Conservation (phyloP, 2,113 vertebrate genomes). For the Pica pica region DNA sequence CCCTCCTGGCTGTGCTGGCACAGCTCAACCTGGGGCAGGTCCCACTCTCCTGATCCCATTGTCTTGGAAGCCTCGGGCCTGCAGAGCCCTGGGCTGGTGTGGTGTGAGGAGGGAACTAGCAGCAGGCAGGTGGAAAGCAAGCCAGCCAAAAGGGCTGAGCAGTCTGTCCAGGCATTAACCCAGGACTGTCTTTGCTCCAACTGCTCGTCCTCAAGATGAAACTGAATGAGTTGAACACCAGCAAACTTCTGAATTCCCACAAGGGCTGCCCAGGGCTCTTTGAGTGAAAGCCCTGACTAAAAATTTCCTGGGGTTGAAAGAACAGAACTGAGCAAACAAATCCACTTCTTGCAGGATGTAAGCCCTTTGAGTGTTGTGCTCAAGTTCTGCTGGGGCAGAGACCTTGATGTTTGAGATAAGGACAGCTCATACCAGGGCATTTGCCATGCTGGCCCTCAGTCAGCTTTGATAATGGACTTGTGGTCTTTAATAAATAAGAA, state of each 20-base stretch:
- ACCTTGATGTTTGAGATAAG: conserved; percentile 23
- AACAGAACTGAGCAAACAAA: neutral
- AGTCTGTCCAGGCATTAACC: neutral
- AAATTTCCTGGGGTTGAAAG: neutral
- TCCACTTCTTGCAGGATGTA: neutral
- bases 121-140: neutral
- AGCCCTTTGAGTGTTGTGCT: neutral
- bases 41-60: fast-evolving
- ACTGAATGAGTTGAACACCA: neutral
- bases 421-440: neutral
- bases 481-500: conserved; percentile 10
- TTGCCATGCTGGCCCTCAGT: neutral
- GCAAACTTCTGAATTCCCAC: neutral
- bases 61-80: neutral
- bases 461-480: conserved; percentile 22
- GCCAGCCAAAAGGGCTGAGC: neutral
- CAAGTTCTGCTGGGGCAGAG: neutral
- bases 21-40: neutral
- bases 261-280: neutral
- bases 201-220: neutral
- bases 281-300: neutral
- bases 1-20: neutral
- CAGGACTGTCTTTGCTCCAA: neutral
- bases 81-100: neutral
- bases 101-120: neutral